Percentiles rank a stretch among this genome's conserved stretches.
phyloP scores from a whole-genome alignment of 1,140 invertebrate genomes.

The Reticulitermes speratus region DNA sequence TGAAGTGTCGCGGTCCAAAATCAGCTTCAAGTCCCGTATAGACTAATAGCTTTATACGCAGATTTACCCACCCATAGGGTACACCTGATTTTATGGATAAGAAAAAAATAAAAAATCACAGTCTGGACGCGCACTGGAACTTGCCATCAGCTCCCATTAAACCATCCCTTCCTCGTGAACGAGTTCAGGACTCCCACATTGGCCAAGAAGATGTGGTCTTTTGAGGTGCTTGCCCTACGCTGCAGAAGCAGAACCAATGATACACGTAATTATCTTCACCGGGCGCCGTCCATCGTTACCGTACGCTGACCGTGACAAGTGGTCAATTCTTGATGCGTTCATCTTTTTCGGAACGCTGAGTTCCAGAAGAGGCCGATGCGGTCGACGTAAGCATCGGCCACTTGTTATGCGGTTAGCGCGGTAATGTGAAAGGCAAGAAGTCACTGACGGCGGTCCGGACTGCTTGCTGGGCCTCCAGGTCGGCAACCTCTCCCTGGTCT shows the following conservation, averaged over 20 bases:
- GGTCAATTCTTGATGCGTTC: not conserved
- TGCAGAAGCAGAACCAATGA: not conserved
- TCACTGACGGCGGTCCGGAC: not conserved
- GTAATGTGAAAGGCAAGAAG: slow-evolving; percentile 5
- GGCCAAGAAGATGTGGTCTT: not conserved
- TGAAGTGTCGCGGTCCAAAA: not conserved
- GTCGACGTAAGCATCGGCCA: not conserved
- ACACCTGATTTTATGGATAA: not conserved
- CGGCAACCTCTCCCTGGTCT: not conserved
- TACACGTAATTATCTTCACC: not conserved
- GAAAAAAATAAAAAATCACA: not conserved
- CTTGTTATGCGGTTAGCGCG: slow-evolving; percentile 13
- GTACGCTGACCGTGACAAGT: not conserved
- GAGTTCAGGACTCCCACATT: not conserved
- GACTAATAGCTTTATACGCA: not conserved
- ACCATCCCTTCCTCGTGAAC: not conserved
- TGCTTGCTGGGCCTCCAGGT: not conserved
- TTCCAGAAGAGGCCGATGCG: not conserved
- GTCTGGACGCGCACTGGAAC: not conserved
- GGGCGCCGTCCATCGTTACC: not conserved
- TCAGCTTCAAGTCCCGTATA: not conserved
- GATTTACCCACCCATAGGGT: not conserved
- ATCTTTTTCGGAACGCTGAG: not conserved
- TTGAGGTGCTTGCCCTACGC: not conserved
- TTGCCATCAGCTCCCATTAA: not conserved